Percentiles rank a stretch among this genome's conserved stretches.
Conservation (phyloP, 2,888 invertebrate species). For the Caenorhabditis sinica region DNA sequence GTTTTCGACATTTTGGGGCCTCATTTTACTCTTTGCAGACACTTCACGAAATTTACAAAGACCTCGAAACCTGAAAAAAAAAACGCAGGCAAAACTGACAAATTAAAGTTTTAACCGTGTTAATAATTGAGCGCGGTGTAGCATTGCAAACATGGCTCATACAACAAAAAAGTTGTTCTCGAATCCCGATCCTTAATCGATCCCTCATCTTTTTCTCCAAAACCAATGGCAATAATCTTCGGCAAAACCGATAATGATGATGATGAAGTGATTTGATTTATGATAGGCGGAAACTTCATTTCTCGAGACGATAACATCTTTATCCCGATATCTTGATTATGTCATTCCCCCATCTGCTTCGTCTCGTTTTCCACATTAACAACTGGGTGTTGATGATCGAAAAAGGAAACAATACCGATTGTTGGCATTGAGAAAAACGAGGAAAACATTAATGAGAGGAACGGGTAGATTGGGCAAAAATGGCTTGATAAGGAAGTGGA, state of each 20-base stretch:
- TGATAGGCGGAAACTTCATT: constrained; percentile 22
- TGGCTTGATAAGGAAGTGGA: constrained; percentile 25
- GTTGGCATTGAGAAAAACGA: constrained; percentile 37
- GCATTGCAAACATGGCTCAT: no score
- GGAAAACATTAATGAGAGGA: constrained; percentile 6
- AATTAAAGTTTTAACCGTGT: no score
- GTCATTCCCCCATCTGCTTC: constrained; percentile 20
- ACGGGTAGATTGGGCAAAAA: constrained; percentile 9
- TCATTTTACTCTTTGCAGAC: no score
- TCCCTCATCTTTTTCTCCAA: not conserved
- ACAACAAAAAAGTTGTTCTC: no score
- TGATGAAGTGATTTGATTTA: constrained; percentile 35
- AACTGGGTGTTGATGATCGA: constrained; percentile 4
- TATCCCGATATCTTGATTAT: constrained; percentile 49
- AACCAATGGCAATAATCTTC: constrained; percentile 10
- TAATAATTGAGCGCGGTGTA: no score
- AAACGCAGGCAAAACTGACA: no score
- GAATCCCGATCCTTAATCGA: not conserved
- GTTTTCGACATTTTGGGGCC: no score
- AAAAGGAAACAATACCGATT: constrained; percentile 35
- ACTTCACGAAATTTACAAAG: no score
- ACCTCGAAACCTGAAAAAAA: no score
- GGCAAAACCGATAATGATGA: constrained; percentile 46
- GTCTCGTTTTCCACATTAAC: constrained; percentile 35
- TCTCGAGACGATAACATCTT: constrained; percentile 49